Base-by-base conservation (phyloP, 2,797 vertebrate genomes). In the Aselliscus stoliczkanus region DNA sequence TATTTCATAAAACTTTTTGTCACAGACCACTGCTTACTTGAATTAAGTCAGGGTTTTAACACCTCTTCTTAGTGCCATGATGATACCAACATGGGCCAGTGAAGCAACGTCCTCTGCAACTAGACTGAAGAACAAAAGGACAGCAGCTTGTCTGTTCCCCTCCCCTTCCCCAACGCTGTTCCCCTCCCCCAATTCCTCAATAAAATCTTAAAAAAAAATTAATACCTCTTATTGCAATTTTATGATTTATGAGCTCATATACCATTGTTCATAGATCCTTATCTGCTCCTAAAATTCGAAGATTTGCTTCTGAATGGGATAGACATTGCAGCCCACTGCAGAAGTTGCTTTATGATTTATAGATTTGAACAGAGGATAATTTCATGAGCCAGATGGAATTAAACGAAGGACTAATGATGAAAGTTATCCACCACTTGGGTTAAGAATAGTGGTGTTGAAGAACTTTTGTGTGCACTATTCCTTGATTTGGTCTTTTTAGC, bases 221-320 rank as follows among this genome's bases (percentile, higher is more conserved):
- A 92, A 50, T 89, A 52, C 13, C 31, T 87, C 65, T 64, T 94
- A 11, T 75, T 93, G 56, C 39, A 77, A 7, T 79, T 87, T 67
- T 56, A 67, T 88, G 64, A 65, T 34, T 92, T 94, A 64, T 87
- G 93, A 92, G 44, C 39, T 93, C 62, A 42, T 82, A 70, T 76
- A 17, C 56, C 34, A 58, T 64, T 84, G 58, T 64, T 80, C 27
- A 83, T 84, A 70, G 65, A 18, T 90, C 29, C 21, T 96, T 62
- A 77, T 73, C 37, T 88, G n/a, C 27, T 88, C 56, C 34, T 96
- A 83, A 97, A 81, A 93, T 70, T 42, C 42, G 52, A 96, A 88
- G 50, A 90, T 69, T 93, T 65, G 27, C 12, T 70, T 81, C 31
- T 90, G 44, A 18, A 39, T 9, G 15, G 50, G 56, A 21, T 83